Conservation (phyloP, 2,888 invertebrate genomes). For the Orthonychiurus folsomi region DNA sequence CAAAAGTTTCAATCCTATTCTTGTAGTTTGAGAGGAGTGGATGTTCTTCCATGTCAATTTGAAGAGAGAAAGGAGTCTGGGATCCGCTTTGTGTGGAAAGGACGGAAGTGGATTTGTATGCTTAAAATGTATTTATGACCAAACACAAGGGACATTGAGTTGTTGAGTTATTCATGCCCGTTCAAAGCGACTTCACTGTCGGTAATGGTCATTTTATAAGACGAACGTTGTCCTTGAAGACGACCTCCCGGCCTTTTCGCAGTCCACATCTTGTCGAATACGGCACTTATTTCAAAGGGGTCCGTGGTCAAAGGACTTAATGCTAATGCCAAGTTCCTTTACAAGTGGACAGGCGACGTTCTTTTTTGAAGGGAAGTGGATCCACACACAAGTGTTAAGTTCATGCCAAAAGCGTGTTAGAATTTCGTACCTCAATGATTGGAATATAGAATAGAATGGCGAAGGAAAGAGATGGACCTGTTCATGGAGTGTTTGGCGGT, state of each 20-base stretch:
- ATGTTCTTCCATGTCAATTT: not conserved
- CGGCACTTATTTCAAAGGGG: too few relatives aligned
- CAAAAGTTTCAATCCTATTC: not conserved
- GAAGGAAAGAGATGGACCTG: too few relatives aligned
- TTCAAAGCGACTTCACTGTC: not conserved
- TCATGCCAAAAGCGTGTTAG: too few relatives aligned
- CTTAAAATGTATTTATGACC: too few relatives aligned
- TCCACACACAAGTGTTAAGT: too few relatives aligned
- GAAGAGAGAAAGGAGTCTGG: not conserved
- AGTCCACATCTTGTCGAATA: too few relatives aligned
- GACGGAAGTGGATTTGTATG: not conserved
- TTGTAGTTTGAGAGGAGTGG: not conserved
- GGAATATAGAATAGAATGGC: not conserved
- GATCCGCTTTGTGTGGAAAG: not conserved
- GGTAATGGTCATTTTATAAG: not conserved
- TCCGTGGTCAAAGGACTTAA: too few relatives aligned
- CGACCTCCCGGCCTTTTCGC: not conserved
- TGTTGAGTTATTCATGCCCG: not conserved
- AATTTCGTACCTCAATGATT: not conserved
- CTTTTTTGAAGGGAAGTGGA: too few relatives aligned
- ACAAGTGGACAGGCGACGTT: too few relatives aligned
- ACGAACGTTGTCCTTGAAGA: not conserved
- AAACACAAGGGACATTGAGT: too few relatives aligned
- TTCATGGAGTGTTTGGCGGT: not conserved
- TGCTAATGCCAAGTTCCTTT: too few relatives aligned